A percentile compares a stretch with the other conserved stretches of the same genome.
These are phyloP conservation scores for Aporophyla nigra DNA, from an alignment of 2,888 invertebrate genomes.

Conservation along the genomic window DNA sequence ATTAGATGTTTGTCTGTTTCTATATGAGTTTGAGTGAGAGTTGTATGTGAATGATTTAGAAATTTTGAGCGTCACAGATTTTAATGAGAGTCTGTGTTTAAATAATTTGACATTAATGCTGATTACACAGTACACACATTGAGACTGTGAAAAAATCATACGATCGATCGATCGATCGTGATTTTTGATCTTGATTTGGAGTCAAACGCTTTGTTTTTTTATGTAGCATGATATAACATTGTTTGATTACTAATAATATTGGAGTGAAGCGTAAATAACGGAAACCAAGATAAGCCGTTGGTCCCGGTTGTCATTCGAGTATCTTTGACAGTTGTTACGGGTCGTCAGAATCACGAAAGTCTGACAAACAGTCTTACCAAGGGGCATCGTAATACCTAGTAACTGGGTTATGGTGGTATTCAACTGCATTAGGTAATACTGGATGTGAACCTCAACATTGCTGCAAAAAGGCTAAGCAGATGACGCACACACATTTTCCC, in stretches of 20 bases:
- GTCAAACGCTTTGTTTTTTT: background rate
- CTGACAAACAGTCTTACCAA: background rate
- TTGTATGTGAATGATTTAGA: background rate
- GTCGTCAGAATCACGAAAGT: background rate
- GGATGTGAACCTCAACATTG: background rate
- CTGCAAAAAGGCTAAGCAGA: background rate
- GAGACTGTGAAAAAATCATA: background rate
- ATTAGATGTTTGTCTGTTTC: constrained; percentile 27
- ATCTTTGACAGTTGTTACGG: background rate
- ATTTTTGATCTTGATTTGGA: background rate
- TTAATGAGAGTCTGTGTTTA: background rate
- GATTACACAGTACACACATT: background rate
- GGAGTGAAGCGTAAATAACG: no score
- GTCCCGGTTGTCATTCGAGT: no score
- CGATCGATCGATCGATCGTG: no score
- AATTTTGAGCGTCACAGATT: background rate
- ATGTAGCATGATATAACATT: background rate
- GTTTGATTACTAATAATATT: no score
- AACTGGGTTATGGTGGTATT: background rate
- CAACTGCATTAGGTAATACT: background rate
- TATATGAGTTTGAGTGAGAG: constrained; percentile 2
- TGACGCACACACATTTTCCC: no score
- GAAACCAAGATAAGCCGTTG: no score
- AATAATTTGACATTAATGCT: background rate
- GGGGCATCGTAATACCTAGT: background rate